phyloP scores from a whole-genome alignment of 2,888 invertebrate species.

The Chydorus sphaericus region DNA sequence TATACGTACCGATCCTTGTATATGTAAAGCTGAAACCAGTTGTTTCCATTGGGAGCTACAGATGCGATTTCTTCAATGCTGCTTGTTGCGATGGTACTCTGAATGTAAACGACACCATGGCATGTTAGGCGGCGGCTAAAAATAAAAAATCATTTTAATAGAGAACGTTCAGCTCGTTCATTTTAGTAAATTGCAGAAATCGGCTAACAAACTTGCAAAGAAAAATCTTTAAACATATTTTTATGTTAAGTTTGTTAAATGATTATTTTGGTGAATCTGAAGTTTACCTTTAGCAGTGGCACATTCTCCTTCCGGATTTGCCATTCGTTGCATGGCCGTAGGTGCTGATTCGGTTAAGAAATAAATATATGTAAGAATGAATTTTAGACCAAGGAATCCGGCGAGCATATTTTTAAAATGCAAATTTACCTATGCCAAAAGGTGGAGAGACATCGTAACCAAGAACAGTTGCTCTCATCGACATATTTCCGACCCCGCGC shows the following conservation, averaged over 20 bases:
- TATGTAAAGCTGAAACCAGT: constrained; percentile 88
- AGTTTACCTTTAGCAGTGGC: constrained; percentile 70
- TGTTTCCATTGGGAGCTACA: constrained; percentile 54
- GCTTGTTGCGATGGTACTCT: constrained; percentile 73
- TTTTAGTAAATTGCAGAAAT: constrained; percentile 16
- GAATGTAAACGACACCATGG: constrained; percentile 56
- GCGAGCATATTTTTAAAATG: no score
- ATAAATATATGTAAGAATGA: no score
- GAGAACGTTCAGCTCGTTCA: neutral
- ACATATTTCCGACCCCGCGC: constrained; percentile 50
- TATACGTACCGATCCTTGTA: constrained; percentile 60
- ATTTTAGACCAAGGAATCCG: no score
- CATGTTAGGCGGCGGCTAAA: no score
- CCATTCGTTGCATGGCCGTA: constrained; percentile 82
- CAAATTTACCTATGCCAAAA: constrained; percentile 48
- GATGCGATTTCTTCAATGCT: constrained; percentile 74
- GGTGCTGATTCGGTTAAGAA: constrained; percentile 60
- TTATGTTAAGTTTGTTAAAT: no score
- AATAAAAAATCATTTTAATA: neutral
- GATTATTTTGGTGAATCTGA: no score
- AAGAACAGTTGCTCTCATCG: constrained; percentile 45
- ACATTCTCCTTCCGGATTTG: constrained; percentile 73
- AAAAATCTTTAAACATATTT: no score
- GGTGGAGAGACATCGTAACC: constrained; percentile 41
- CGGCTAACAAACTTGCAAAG: no score